A percentile compares a stretch with the other conserved stretches of the same genome.
Conservation (phyloP, 2,797 vertebrate species). For the Galago senegalensis region DNA sequence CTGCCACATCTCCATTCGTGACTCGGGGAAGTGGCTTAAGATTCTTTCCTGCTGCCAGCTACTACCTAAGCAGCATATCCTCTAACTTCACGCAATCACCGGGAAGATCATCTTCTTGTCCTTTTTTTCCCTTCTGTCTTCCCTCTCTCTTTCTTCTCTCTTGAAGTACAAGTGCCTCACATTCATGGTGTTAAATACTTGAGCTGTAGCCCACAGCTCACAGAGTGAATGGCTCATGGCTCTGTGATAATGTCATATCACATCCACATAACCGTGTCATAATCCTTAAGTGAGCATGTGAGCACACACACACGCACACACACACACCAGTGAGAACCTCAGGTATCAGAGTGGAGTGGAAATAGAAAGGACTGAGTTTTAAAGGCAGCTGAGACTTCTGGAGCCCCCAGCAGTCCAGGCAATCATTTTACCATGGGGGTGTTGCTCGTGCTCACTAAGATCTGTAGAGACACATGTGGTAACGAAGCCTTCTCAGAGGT, state of each 20-base stretch:
- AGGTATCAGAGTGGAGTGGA: neutral
- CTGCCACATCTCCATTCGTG: neutral
- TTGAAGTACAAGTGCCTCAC: neutral
- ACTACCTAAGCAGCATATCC: no score
- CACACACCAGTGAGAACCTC: neutral
- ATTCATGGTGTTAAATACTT: neutral
- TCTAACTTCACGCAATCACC: neutral
- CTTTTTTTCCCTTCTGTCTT: accelerated
- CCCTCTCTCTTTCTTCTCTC: neutral
- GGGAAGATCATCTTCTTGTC: neutral
- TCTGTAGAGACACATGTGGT: neutral
- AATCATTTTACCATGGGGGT: neutral
- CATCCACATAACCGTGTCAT: neutral
- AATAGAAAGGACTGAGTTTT: neutral
- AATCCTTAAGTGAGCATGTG: neutral
- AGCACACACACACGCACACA: no score
- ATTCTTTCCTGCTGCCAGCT: neutral
- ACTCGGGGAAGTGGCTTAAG: neutral
- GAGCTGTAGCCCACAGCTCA: neutral
- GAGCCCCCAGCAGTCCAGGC: neutral
- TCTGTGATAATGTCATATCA: neutral
- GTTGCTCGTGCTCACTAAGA: neutral
- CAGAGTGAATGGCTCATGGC: neutral
- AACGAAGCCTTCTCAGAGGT: neutral
- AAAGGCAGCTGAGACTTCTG: neutral